Evolutionary conservation across 2,797 vertebrate species (phyloP).

Genomic region (Chaetodon trifasciatus): DNA sequence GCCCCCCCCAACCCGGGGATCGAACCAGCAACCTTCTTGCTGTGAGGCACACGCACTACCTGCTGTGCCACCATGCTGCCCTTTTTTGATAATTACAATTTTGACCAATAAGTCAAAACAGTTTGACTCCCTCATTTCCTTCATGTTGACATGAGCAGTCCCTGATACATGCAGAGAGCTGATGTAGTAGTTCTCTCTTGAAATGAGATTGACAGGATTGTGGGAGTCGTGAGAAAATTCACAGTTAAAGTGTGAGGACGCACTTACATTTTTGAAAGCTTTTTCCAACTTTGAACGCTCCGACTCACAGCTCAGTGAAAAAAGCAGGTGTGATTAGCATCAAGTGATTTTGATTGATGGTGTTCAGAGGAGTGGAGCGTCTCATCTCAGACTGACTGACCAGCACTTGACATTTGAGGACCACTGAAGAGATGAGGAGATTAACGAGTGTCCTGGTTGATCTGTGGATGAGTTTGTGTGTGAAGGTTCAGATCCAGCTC

Average conservation of each 20-base stretch:
- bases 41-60: too few species aligned
- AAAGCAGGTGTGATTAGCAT: conserved; percentile 15
- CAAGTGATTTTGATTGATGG: background rate
- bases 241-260: conserved; percentile 18
- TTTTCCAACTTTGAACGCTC: background rate
- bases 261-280: conserved; percentile 7
- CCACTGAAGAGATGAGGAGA: conserved; percentile 14
- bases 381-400: conserved; percentile 21
- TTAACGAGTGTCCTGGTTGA: background rate
- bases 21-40: too few species aligned
- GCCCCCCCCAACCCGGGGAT: too few species aligned
- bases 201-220: conserved; percentile 9
- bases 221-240: conserved; percentile 25
- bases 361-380: background rate
- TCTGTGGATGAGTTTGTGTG: background rate
- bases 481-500: background rate
- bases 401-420: conserved; percentile 13
- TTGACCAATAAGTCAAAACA: too few species aligned
- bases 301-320: background rate
- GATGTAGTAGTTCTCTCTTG: background rate
- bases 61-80: too few species aligned
- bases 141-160: background rate
- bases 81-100: too few species aligned
- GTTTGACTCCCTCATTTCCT: background rate
- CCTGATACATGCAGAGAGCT: background rate